Base-by-base conservation (phyloP, 2,113 vertebrate species). In the Anser cygnoides region DNA sequence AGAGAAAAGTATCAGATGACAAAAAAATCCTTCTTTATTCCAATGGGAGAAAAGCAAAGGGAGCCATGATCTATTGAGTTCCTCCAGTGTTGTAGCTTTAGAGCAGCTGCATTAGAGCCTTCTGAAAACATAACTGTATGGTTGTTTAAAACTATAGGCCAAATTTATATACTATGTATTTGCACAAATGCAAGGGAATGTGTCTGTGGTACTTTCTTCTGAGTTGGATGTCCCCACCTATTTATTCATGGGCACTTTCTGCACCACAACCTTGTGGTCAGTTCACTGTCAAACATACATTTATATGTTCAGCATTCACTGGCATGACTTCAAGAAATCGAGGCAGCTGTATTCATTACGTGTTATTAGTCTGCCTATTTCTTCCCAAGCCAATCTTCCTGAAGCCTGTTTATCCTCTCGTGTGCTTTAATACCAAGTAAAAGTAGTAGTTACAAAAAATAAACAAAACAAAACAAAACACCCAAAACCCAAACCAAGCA, bases 161-260 rank as follows among this genome's bases (percentile, higher is more conserved):
- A 49, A 90, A 75, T 49, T 68, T 4, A 16, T 22, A 43, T 35
- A 22, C 72, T 55, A 46, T 10, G 0, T 33, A 74, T 52, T 85
- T 78, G 52, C 37, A 75, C 37, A 82, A 91, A 79, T 35, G 50
- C 35, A 79, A 39, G 9, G 49, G 14, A 29, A 46, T 35, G 33
- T 20, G 55, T 29, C 31, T 87, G 55, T 58, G 87, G 66, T 86
- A 61, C 83, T 90, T 82, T 75, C 66, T 89, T 87, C 90, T 87
- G 78, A 97, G 92, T 87, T 75, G 22, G 33, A 41, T 93, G 81
- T 83, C 88, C 73, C 92, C 94, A 57, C 88, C 89, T 84, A 6
- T 88, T 92, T 49, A 49, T 49, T 49, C 79, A 87, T 20, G 43
- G 71, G 68, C 28, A 41, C 16, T 68, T 87, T 54, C 46, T 49